Base-by-base conservation (phyloP, 2,888 invertebrate species). In the Agriotes lineatus region DNA sequence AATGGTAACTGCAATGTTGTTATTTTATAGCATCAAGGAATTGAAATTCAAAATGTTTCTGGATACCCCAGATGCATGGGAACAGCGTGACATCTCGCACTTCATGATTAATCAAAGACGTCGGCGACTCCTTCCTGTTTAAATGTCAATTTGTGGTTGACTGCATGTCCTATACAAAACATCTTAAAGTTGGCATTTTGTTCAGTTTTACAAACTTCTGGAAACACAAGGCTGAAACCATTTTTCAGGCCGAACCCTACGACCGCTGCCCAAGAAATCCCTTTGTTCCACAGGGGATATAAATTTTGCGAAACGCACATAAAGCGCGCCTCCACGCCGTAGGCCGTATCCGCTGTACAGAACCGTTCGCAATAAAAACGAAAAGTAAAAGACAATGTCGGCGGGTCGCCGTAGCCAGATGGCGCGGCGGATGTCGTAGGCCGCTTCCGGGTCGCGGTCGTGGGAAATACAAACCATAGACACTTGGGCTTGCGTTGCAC, bases 361-460 rank as follows among this genome's bases (percentile, higher is more conserved):
- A 14, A 33, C 39, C 35, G 18, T 56, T 61, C 39, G 54, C 42
- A 64, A 56, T 57, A 67, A 61, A 68, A 63, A 50, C 50, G 42
- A 50, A 50, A 63, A 57, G 57, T 48, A 48, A 58, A 66, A 58
- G 22, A 63, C 58, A 45, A 67, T 48, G 63, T 68, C 48, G 66
- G 63, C 68, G 58, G 57, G 63, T 58, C 58, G 56, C 52, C 64
- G 64, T 70, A 67, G 42, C 70, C 72, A 72, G 72, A 72, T 72
- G 72, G 67, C 59, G 42, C 73, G 69, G 73, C 75, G 75, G 76
- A 76, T 74, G 75, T 75, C 75, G 77, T 77, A 74, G 75, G 77
- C 72, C 69, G 73, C 71, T 77, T 76, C 78, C 77, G 77, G 76
- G 73, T 75, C 73, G 39, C 60, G 22, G 67, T 67, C 68, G 68